A percentile compares a stretch with the other conserved stretches of the same genome.
Evolutionary conservation across 2,797 vertebrate genomes (phyloP).

Genomic region (Pteronotus mesoamericanus): DNA sequence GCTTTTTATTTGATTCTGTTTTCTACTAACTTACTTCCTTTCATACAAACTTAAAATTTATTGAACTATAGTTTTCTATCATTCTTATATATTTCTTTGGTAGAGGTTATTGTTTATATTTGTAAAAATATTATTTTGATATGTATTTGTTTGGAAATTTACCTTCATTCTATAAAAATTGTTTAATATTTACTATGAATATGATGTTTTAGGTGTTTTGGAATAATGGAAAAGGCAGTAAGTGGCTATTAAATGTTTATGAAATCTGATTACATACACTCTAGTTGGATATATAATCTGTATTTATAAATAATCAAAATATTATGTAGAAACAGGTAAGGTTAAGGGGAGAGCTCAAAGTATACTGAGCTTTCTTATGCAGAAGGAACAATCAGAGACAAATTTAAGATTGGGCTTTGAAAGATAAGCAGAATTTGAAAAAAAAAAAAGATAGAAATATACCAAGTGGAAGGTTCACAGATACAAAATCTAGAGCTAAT

Average conservation of each 20-base stretch:
- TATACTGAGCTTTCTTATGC: neutral
- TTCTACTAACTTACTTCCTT: neutral
- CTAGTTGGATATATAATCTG: neutral
- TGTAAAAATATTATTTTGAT: slow-evolving; percentile 31
- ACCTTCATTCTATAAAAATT: neutral
- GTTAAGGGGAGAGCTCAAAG: neutral
- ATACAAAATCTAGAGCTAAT: neutral
- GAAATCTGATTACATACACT: neutral
- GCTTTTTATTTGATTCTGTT: slow-evolving; percentile 31
- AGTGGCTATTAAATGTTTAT: neutral
- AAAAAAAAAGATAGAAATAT: slow-evolving; percentile 3
- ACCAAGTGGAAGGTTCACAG: neutral
- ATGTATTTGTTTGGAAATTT: neutral
- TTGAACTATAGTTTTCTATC: neutral
- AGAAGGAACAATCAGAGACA: neutral
- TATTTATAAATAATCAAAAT: neutral
- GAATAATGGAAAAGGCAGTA: neutral
- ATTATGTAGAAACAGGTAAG: neutral
- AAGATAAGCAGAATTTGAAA: neutral
- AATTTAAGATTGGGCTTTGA: neutral
- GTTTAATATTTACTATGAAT: neutral
- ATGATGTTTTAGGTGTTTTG: neutral
- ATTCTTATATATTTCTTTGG: neutral
- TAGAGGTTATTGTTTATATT: slow-evolving; percentile 28
- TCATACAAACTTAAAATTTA: slow-evolving; percentile 19